phyloP scores from a whole-genome alignment of 1,140 invertebrate genomes.

The Neodiprion virginianus region DNA sequence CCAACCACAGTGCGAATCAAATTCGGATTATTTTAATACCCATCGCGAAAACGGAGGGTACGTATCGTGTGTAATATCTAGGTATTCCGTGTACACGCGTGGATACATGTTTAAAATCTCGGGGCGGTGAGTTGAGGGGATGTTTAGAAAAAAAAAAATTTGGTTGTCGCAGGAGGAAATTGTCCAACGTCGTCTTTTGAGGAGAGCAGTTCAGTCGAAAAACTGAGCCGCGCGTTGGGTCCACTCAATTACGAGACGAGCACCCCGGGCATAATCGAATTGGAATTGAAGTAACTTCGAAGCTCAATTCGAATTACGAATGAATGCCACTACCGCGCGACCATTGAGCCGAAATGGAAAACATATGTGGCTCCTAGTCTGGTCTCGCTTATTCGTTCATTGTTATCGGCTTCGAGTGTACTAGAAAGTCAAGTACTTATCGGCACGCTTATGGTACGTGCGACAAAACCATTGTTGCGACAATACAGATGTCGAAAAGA shows the following conservation, averaged over 20 bases:
- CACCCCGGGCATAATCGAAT: not conserved
- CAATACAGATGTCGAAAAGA: constrained; percentile 50
- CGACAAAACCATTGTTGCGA: constrained; percentile 44
- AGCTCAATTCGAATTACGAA: not conserved
- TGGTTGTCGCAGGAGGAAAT: no score
- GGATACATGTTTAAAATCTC: no score
- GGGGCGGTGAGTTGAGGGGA: no score
- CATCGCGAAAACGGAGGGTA: not conserved
- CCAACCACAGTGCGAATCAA: constrained; percentile 9
- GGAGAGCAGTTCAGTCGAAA: no score
- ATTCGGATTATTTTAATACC: constrained; percentile 21
- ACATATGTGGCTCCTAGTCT: constrained; percentile 19
- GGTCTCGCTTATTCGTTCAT: not conserved
- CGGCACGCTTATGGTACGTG: constrained; percentile 27
- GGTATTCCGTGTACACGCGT: not conserved
- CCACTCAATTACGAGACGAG: not conserved
- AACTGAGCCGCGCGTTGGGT: no score
- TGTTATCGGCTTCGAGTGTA: constrained; percentile 9
- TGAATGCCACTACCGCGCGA: not conserved
- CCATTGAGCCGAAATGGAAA: constrained; percentile 3
- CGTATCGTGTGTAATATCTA: not conserved
- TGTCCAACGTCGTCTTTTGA: no score
- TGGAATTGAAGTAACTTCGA: not conserved
- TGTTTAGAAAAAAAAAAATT: no score
- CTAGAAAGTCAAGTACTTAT: constrained; percentile 37